phyloP scores from a whole-genome alignment of 1,140 invertebrate species.

The Ips typographus region DNA sequence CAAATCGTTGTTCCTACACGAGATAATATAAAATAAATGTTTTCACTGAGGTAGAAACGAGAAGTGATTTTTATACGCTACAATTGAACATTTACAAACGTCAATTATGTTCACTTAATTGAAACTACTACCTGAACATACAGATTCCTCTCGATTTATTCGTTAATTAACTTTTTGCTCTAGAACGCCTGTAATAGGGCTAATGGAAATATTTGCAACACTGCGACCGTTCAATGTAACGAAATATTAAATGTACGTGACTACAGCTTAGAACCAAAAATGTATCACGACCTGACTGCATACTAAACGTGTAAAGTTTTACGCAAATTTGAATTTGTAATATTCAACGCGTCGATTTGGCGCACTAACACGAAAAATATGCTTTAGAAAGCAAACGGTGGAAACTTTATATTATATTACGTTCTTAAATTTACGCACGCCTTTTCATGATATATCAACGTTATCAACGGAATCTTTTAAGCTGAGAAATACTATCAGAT shows the following conservation, averaged over 20 bases:
- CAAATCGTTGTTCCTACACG: constrained; percentile 16
- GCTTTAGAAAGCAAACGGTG: not conserved
- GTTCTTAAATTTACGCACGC: too few species aligned
- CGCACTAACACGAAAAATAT: constrained; percentile 13
- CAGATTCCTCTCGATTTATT: not conserved
- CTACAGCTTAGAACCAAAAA: constrained; percentile 13
- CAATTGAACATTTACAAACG: too few species aligned
- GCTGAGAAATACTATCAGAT: too few species aligned
- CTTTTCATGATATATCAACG: too few species aligned
- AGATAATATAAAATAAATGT: constrained; percentile 13
- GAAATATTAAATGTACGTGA: constrained; percentile 16
- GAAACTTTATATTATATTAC: too few species aligned
- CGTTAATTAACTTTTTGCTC: constrained; percentile 22
- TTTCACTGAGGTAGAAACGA: not conserved
- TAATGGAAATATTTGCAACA: constrained; percentile 15
- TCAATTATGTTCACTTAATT: too few species aligned
- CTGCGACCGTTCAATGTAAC: constrained; percentile 3
- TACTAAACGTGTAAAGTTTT: constrained; percentile 9
- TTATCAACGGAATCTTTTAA: too few species aligned
- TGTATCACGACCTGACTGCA: constrained; percentile 13
- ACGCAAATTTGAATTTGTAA: constrained; percentile 20
- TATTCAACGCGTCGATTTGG: constrained; percentile 10
- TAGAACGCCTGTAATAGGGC: constrained; percentile 11
- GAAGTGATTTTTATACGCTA: not conserved
- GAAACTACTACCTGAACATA: too few species aligned